These are phyloP conservation scores for Hartigia nigra DNA, from an alignment of 2,888 invertebrate species.

Conservation along the genomic window DNA sequence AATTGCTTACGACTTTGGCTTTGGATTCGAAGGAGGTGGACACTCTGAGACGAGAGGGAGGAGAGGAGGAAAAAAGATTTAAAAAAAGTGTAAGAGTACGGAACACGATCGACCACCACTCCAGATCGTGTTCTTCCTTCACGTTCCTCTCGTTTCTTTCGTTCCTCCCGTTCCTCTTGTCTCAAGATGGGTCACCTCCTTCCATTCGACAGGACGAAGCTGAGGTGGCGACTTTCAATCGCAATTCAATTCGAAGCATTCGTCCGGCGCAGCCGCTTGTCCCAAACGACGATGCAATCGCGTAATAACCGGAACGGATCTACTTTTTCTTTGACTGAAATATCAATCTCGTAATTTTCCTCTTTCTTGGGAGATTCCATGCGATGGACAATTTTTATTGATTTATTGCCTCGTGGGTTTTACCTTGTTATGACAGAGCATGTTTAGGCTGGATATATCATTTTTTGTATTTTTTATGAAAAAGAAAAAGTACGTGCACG, in stretches of 20 bases:
- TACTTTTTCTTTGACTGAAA: not conserved
- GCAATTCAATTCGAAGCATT: slow-evolving; percentile 18
- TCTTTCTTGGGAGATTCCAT: not conserved
- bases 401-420: not conserved
- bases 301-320: not conserved
- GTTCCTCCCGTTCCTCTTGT: not conserved
- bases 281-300: not conserved
- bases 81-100: not conserved
- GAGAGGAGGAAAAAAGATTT: not conserved
- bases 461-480: not conserved
- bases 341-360: not conserved
- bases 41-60: not conserved
- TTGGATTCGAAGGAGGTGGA: not conserved
- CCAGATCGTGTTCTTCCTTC: not conserved
- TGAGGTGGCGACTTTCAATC: slow-evolving; percentile 25
- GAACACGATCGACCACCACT: slow-evolving; percentile 7
- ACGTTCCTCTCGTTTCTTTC: not conserved
- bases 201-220: slow-evolving; percentile 7
- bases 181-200: not conserved
- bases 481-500: not conserved
- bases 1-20: slow-evolving; percentile 27
- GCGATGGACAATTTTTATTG: not conserved
- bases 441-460: too few relatives aligned
- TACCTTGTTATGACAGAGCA: not conserved
- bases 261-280: not conserved